A percentile compares a stretch with the other conserved stretches of the same genome.
Conservation (phyloP, 2,888 invertebrate species). For the Drosophila mulleri region DNA sequence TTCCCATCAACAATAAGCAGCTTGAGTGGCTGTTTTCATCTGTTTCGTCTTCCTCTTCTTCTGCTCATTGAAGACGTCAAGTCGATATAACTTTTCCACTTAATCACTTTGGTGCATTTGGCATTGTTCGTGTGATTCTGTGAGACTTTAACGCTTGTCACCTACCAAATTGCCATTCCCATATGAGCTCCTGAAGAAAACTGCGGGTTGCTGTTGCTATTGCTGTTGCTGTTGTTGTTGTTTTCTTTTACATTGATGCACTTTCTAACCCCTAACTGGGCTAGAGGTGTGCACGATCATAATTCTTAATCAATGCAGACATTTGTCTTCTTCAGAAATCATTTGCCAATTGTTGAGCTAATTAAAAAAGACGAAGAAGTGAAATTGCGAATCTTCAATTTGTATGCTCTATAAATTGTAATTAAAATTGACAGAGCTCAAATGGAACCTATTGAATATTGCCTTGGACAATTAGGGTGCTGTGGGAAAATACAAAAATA, state of each 20-base stretch:
- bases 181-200: background rate
- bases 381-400: conserved; percentile 28
- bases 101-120: conserved; percentile 47
- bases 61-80: conserved; percentile 35
- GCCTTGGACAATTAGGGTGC: conserved; percentile 29
- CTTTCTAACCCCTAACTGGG: conserved; percentile 31
- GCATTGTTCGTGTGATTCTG: conserved; percentile 31
- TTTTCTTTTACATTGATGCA: conserved; percentile 11
- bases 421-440: conserved; percentile 76
- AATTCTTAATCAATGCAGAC: conserved; percentile 59
- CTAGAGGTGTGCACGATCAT: conserved; percentile 46
- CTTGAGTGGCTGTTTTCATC: background rate
- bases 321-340: conserved; percentile 66
- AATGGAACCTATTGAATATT: conserved; percentile 33
- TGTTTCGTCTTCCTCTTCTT: background rate
- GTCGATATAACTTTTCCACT: conserved; percentile 46
- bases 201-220: conserved; percentile 7
- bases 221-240: background rate
- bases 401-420: conserved; percentile 73
- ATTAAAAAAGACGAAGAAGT: conserved; percentile 45
- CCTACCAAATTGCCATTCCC: conserved; percentile 41
- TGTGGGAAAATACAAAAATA: conserved; percentile 33
- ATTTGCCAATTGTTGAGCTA: conserved; percentile 75
- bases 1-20: background rate
- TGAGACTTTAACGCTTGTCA: conserved; percentile 42